Evolutionary conservation across 2,113 vertebrate species (phyloP).

Genomic region (Sminthopsis crassicaudata): DNA sequence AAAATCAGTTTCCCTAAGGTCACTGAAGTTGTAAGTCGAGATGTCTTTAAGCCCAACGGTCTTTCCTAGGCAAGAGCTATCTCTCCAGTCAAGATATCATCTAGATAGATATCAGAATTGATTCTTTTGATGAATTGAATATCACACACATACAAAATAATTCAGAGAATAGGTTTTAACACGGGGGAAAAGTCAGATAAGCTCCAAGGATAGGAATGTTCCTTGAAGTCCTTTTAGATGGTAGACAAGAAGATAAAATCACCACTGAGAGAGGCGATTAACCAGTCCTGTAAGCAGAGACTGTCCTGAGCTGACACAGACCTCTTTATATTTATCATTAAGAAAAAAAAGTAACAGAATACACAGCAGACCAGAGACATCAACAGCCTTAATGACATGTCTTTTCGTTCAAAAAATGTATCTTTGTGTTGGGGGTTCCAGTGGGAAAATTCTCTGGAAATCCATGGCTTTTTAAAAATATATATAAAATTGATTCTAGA

Average conservation of each 20-base stretch:
- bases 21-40: background rate
- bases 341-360: background rate
- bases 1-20: background rate
- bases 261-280: background rate
- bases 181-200: background rate
- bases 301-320: background rate
- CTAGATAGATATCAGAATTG: background rate
- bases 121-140: background rate
- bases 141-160: background rate
- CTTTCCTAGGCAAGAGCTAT: background rate
- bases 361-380: background rate
- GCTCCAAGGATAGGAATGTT: background rate
- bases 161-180: background rate
- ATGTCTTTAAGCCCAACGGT: background rate
- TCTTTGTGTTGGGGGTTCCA: background rate
- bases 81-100: background rate
- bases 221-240: background rate
- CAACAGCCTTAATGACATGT: background rate
- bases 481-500: slow-evolving; percentile 64
- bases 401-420: background rate
- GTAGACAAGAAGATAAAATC: background rate
- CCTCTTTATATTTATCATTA: background rate
- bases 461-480: background rate
- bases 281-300: background rate
- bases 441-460: background rate